A percentile compares a stretch with the other conserved stretches of the same genome.
phyloP scores from a whole-genome alignment of 2,888 invertebrate species.

The Masnerella sp. region DNA sequence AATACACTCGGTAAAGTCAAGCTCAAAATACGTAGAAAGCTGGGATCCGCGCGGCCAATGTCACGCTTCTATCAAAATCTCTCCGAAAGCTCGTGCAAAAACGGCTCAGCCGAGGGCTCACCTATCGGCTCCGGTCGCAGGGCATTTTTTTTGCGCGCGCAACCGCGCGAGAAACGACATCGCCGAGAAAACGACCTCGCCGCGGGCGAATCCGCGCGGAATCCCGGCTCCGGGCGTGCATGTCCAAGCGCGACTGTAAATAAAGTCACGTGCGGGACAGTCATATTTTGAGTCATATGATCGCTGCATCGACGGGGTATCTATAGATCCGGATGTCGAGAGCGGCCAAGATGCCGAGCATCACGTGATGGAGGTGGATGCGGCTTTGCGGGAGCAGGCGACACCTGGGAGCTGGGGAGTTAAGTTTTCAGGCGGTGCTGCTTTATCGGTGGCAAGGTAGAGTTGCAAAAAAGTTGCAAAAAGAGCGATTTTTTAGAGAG shows the following conservation, averaged over 20 bases:
- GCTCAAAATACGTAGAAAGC: conserved; percentile 1
- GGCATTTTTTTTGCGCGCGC: conserved; percentile 80
- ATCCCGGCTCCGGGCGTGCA: conserved; percentile 70
- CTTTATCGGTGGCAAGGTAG: conserved; percentile 38
- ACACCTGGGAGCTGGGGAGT: conserved; percentile 36
- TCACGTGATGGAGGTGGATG: conserved; percentile 41
- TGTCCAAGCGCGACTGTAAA: conserved; percentile 75
- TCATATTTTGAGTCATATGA: conserved; percentile 78
- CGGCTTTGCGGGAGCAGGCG: conserved; percentile 24
- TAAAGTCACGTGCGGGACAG: conserved; percentile 77
- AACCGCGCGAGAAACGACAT: conserved; percentile 89
- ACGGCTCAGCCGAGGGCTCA: too few species aligned
- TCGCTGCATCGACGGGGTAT: conserved; percentile 61
- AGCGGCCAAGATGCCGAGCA: conserved; percentile 36
- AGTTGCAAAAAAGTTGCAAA: too few species aligned
- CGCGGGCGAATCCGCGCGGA: conserved; percentile 59
- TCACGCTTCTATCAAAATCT: conserved; percentile 20
- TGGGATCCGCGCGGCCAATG: conserved; percentile 19
- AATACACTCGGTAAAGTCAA: conserved; percentile 5
- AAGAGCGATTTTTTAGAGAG: too few species aligned
- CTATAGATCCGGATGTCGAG: conserved; percentile 55
- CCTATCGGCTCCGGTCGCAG: conserved; percentile 68
- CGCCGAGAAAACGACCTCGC: conserved; percentile 64
- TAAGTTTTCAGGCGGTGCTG: conserved; percentile 23
- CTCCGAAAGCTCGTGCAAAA: conserved; percentile 18